A percentile compares a stretch with the other conserved stretches of the same genome.
Evolutionary conservation across 2,888 invertebrate species (phyloP).

Genomic region (Fragum sueziense): DNA sequence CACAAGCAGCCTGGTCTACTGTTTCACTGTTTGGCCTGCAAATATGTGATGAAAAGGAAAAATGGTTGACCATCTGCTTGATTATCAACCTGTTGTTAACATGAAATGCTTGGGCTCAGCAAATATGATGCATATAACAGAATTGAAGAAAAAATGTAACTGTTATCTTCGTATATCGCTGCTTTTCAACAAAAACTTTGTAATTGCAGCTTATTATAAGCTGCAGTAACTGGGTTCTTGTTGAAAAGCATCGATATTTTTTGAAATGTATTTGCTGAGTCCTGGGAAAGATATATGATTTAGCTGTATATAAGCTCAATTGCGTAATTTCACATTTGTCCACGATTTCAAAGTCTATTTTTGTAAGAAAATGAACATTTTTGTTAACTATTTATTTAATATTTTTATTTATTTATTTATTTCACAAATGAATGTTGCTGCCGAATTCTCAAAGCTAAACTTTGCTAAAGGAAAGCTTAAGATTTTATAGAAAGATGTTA

Average conservation of each 20-base stretch:
- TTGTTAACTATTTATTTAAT: conserved; percentile 45
- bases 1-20: not conserved
- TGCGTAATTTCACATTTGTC: not conserved
- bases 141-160: too few relatives aligned
- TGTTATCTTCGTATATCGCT: too few relatives aligned
- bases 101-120: too few relatives aligned
- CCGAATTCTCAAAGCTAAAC: not conserved
- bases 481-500: too few relatives aligned
- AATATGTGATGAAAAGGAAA: too few relatives aligned
- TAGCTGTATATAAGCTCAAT: not conserved
- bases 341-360: conserved; percentile 42
- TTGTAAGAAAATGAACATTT: conserved; percentile 33
- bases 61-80: too few relatives aligned
- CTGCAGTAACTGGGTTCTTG: not conserved
- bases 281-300: too few relatives aligned
- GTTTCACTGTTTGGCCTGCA: not conserved
- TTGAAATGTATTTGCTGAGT: too few relatives aligned
- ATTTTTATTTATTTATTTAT: conserved; percentile 53
- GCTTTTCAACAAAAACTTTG: too few relatives aligned
- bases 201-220: not conserved
- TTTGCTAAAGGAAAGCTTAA: not conserved
- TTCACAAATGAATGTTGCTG: conserved; percentile 7
- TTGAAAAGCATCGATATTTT: too few relatives aligned
- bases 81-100: too few relatives aligned
- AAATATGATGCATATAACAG: too few relatives aligned